Conservation (phyloP, 2,797 vertebrate species). For the Bovichtus diacanthus region DNA sequence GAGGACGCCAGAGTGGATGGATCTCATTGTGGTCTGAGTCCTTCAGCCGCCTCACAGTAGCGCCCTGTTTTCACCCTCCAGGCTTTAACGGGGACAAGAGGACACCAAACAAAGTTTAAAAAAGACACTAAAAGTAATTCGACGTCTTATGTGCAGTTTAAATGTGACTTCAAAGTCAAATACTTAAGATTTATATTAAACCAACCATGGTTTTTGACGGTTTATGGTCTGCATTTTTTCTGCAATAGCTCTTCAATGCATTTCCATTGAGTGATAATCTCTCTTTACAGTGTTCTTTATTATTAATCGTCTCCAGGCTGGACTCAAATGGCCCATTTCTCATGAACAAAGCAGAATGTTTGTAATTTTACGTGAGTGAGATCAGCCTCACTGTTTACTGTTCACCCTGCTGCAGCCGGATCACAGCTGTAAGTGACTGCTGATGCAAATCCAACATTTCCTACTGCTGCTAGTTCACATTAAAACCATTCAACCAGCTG, state of each 20-base stretch:
- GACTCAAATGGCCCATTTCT: neutral
- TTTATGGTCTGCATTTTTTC: neutral
- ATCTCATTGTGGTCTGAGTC: conserved; percentile 63
- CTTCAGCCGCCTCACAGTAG: conserved; percentile 59
- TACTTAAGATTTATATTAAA: neutral
- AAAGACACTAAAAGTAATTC: neutral
- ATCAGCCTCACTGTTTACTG: neutral
- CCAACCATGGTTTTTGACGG: neutral
- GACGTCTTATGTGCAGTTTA: neutral
- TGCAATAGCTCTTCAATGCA: neutral
- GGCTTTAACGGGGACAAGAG: conserved; percentile 36
- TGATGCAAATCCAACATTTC: neutral
- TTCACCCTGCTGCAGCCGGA: neutral
- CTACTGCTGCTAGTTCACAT: neutral
- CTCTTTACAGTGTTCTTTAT: neutral
- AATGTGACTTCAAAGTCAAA: neutral
- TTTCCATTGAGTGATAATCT: neutral
- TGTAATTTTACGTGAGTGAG: neutral
- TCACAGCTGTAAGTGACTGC: neutral
- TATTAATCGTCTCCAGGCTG: too few relatives aligned
- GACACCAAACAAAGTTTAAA: conserved; percentile 75
- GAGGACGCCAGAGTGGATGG: conserved; percentile 60
- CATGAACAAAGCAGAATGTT: neutral
- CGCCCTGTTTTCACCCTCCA: conserved; percentile 45
- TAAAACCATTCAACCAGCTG: neutral